Evolutionary conservation across 2,113 vertebrate genomes (phyloP), one percentile per base, ranked within the genome.

Genomic region (Boulengeromyrus knoepffleri): DNA sequence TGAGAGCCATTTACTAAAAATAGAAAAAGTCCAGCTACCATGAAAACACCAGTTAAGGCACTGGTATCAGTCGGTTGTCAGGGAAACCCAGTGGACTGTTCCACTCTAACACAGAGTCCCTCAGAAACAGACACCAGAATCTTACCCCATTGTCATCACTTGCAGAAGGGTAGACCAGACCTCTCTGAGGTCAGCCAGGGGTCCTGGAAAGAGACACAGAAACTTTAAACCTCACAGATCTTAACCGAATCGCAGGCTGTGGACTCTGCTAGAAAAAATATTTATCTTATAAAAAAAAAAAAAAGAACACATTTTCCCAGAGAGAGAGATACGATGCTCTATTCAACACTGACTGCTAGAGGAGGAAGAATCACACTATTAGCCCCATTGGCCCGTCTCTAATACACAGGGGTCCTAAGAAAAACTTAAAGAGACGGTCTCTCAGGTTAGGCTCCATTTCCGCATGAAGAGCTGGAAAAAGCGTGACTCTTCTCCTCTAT

Each of bases 101-200:
- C 12, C 24, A 1, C 47, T 83, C 47, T 3, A 53, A 15, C 70
- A 39, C 47, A n/a, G 31, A 17, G 46, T 84, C 88, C 31, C 19
- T 74, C 88, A 13, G 27, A 52, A 87, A 12, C 5, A 6, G 24
- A 83, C 13, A 74, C 45, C 19, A 53, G 70, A 49, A 3, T 53
- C 42, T 83, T 89, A 89, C 88, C 88, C 88, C 74, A 89, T 89
- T 80, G 17, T 83, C 27, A 53, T 36, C 27, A 50, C 36, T 47
- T 80, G 88, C 17, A n/a, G 46, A 89, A n/a, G 24, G n/a, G 45
- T 39, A 77, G 66, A 31, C 24, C 24, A 17, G 62, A 15, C 27
- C 45, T 87, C 85, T 9, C 47, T 36, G 49, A 87, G 42, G n/a
- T 10, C n/a, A 39, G 12, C 10, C 39, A 24, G 80, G 39, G 80